phyloP scores from a whole-genome alignment of 2,113 vertebrate species.

The Strix uralensis region DNA sequence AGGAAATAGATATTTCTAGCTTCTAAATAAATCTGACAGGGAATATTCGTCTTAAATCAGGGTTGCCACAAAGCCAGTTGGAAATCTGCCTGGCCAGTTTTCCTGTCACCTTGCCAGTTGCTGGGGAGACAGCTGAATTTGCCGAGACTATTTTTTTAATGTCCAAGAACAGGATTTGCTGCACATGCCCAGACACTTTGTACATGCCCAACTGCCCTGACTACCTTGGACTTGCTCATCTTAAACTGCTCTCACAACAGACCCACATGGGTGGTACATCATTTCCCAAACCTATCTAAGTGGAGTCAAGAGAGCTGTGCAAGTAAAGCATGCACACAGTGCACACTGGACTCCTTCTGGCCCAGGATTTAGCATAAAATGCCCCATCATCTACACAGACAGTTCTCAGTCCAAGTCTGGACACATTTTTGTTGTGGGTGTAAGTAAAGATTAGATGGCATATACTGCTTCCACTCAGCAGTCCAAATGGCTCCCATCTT shows the following conservation, averaged over 20 bases:
- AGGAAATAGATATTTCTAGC: not conserved
- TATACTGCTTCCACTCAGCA: not conserved
- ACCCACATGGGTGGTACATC: not conserved
- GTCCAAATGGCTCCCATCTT: not conserved
- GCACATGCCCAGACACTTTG: not conserved
- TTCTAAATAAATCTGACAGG: slow-evolving; percentile 36
- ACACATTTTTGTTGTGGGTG: not conserved
- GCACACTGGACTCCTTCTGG: not conserved
- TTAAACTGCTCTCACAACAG: not conserved
- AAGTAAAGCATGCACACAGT: not conserved
- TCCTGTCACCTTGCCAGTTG: slow-evolving; percentile 49
- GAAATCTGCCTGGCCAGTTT: slow-evolving; percentile 27
- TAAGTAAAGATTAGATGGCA: not conserved
- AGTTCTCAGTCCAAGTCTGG: not conserved
- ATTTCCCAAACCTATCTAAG: not conserved
- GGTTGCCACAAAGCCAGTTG: slow-evolving; percentile 27
- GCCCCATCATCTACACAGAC: not conserved
- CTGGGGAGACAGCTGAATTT: slow-evolving; percentile 38
- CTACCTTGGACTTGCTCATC: not conserved
- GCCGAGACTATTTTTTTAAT: not conserved
- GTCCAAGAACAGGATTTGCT: slow-evolving; percentile 7
- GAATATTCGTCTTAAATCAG: slow-evolving; percentile 37
- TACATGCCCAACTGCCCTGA: not conserved
- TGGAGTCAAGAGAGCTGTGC: not conserved
- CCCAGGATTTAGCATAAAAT: not conserved